Base-by-base conservation (phyloP, 2,888 invertebrate genomes). In the Leptodirus hochenwartii region DNA sequence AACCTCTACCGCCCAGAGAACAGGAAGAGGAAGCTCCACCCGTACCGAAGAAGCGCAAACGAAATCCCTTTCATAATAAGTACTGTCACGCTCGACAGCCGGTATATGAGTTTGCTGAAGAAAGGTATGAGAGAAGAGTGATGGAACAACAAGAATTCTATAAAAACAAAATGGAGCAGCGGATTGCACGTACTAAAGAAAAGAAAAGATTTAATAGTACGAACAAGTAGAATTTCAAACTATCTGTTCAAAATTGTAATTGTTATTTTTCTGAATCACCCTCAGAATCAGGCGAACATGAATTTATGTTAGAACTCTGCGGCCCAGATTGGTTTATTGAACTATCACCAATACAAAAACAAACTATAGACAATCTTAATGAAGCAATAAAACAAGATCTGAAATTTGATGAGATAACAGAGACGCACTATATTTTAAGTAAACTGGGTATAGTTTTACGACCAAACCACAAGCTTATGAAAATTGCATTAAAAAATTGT, bases 261-360 rank as follows among this genome's bases (percentile, higher is more conserved):
- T n/a, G n/a, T n/a, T n/a, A n/a, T n/a, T n/a, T n/a, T n/a, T n/a
- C n/a, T n/a, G n/a, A n/a, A n/a, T n/a, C n/a, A n/a, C n/a, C n/a
- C n/a, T n/a, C n/a, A n/a, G n/a, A n/a, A n/a, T n/a, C n/a, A n/a
- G n/a, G n/a, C n/a, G n/a, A n/a, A n/a, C n/a, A n/a, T n/a, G n/a
- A n/a, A n/a, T n/a, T n/a, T n/a, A n/a, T n/a, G n/a, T n/a, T n/a
- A n/a, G n/a, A n/a, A n/a, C n/a, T n/a, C n/a, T n/a, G n/a, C 20
- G 53, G 53, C 2, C 55, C 54, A 1, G 45, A 39, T 13, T 55
- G 55, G 55, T 55, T 41, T 31, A 51, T 53, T 41, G 54, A 55
- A 42, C 36, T 54, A 12, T 53, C 51, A 4, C 47, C 47, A 1
- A 41, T 43, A 15, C 55, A 55, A 38, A 29, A 50, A 15, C 28